Evolutionary conservation across 2,113 vertebrate genomes (phyloP).

Genomic region (Rhombomys opimus): DNA sequence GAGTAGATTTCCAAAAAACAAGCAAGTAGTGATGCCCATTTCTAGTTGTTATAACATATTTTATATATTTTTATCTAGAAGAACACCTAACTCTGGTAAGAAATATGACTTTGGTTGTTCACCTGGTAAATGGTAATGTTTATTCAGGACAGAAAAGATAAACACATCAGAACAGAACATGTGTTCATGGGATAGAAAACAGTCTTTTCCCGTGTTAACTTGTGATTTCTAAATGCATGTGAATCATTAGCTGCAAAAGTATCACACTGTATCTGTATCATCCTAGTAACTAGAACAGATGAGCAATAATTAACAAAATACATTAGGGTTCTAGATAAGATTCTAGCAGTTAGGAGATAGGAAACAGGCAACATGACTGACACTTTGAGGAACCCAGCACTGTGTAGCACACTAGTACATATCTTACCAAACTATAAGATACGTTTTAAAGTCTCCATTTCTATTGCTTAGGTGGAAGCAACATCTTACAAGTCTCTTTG

Average conservation of each 20-base stretch:
- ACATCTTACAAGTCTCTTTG: background rate
- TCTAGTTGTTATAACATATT: background rate
- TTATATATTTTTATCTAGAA: background rate
- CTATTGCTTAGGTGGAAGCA: background rate
- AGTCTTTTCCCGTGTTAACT: background rate
- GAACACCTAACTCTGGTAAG: background rate
- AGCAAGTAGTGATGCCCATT: background rate
- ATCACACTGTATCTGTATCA: background rate
- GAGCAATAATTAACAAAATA: background rate
- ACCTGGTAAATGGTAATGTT: background rate
- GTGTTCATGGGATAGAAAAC: background rate
- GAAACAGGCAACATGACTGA: background rate
- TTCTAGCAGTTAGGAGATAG: background rate
- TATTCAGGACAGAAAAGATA: background rate
- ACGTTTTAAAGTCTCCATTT: background rate
- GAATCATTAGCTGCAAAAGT: background rate
- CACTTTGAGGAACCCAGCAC: background rate
- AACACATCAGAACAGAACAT: background rate
- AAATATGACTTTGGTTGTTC: background rate
- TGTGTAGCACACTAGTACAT: background rate
- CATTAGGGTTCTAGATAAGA: background rate
- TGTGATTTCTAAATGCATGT: background rate
- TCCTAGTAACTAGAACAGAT: background rate
- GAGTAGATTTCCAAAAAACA: background rate
- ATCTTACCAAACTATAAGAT: background rate